A percentile compares a stretch with the other conserved stretches of the same genome.
These are phyloP conservation scores for Altica lythri DNA, from an alignment of 2,888 invertebrate genomes.

Conservation along the genomic window DNA sequence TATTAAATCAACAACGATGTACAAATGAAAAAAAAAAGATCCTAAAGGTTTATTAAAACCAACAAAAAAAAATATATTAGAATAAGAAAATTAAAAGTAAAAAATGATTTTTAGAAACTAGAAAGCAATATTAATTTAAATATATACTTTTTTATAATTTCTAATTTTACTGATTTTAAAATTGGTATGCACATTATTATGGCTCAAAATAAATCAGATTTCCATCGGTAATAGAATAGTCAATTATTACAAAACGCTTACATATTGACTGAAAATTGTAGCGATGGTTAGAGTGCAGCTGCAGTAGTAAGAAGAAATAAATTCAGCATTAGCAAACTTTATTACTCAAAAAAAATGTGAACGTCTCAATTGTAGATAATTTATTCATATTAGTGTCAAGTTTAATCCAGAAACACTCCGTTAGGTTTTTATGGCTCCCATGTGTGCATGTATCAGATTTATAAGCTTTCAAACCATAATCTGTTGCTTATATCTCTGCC, in stretches of 20 bases:
- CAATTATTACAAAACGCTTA: conserved; percentile 9
- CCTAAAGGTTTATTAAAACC: conserved; percentile 7
- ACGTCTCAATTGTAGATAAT: too few species aligned
- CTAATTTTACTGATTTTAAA: not conserved
- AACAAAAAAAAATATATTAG: conserved; percentile 2
- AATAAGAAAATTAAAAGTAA: conserved; percentile 1
- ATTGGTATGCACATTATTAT: conserved; percentile 6
- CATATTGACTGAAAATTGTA: conserved; percentile 3
- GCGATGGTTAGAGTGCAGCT: not conserved
- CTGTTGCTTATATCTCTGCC: too few species aligned
- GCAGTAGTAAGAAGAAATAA: too few species aligned
- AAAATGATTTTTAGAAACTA: conserved; percentile 6
- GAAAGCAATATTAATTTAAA: conserved; percentile 6
- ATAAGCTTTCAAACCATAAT: too few species aligned
- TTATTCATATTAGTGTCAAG: too few species aligned
- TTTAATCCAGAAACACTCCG: too few species aligned
- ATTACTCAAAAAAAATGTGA: too few species aligned
- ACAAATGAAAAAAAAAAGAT: conserved; percentile 13
- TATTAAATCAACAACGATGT: conserved; percentile 8
- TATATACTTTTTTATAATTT: not conserved
- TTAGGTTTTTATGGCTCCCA: too few species aligned
- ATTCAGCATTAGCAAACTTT: too few species aligned
- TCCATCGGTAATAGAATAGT: conserved; percentile 5
- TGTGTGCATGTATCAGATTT: too few species aligned
- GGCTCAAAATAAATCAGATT: conserved; percentile 5